Base-by-base conservation (phyloP, 2,113 vertebrate species). In the Limanda limanda region DNA sequence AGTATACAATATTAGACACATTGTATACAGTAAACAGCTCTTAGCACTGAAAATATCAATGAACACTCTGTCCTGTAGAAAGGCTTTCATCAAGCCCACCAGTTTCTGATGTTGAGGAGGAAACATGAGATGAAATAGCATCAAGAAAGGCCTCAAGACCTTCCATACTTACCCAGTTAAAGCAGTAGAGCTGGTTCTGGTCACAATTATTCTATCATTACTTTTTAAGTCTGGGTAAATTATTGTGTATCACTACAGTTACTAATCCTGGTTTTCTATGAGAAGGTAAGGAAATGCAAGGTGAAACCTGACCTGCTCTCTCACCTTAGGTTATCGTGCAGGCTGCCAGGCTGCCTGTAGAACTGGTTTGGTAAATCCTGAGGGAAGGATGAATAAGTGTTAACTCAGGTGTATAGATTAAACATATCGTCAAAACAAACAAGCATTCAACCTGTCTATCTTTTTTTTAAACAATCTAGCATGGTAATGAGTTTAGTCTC, bases 301-400 rank as follows among this genome's bases (percentile, higher is more conserved):
- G 0, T 21, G 45, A 56, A 61, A 56, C 3, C 14, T 3, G 0
- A n/a, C 55, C 1, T 21, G 5, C 12, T 27, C 95, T 27, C 95
- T 95, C 67, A 99, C 98, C 97, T 96, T 76, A 99, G 93, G 77
- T 97, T 84, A 62, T 95, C 95, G 82, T 99, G 98, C 59, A 99
- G 92, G 75, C 88, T 92, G 58, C 86, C 81, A 45, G 96, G 95
- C 70, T 98, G 96, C 81, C 95, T 90, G 93, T 96, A 98, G 94
- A 99, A 99, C 54, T 96, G 96, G 88, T 99, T 98, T 52, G 98
- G 98, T 66, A 99, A 93, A 79, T 99, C 98, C 98, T 99, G 81
- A n/a, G 67, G 51, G 72, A 24, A 40, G 9, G 21, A 56, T 6
- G 55, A 35, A 13, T 5, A 61, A 9, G 68, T 47, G 18, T 74